These are phyloP conservation scores for Mirounga angustirostris DNA, from an alignment of 2,113 vertebrate genomes.

Conservation along the genomic window DNA sequence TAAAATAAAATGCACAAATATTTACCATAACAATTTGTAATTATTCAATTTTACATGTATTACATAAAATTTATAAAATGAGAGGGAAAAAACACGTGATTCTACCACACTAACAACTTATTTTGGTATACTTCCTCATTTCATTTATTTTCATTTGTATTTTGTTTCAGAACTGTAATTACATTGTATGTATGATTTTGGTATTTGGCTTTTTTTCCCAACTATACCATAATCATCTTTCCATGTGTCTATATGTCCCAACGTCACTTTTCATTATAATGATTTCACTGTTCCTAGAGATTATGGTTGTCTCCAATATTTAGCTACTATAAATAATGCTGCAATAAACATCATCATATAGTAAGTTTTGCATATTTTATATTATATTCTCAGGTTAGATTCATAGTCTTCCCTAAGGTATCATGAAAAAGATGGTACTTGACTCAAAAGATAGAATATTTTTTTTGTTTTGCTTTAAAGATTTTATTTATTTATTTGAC, in stretches of 20 bases:
- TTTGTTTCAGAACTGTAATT: constrained; percentile 13
- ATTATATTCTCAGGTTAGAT: background rate
- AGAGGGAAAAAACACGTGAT: background rate
- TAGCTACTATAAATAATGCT: background rate
- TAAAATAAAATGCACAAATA: background rate
- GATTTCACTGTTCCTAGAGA: background rate
- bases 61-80: background rate
- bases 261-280: background rate
- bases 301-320: background rate
- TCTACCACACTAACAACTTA: background rate
- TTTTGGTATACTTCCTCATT: background rate
- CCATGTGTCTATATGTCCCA: background rate
- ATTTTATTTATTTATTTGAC: too few relatives aligned
- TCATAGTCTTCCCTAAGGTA: background rate
- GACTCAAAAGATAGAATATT: background rate
- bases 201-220: background rate
- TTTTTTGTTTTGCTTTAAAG: too few relatives aligned
- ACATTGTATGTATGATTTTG: background rate
- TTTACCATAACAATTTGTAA: background rate
- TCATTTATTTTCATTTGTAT: background rate
- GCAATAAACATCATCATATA: background rate
- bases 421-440: background rate
- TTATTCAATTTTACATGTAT: background rate
- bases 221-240: background rate
- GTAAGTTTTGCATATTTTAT: background rate